Base-by-base conservation (phyloP, 2,113 vertebrate species). In the Apistogramma diplotaenia region DNA sequence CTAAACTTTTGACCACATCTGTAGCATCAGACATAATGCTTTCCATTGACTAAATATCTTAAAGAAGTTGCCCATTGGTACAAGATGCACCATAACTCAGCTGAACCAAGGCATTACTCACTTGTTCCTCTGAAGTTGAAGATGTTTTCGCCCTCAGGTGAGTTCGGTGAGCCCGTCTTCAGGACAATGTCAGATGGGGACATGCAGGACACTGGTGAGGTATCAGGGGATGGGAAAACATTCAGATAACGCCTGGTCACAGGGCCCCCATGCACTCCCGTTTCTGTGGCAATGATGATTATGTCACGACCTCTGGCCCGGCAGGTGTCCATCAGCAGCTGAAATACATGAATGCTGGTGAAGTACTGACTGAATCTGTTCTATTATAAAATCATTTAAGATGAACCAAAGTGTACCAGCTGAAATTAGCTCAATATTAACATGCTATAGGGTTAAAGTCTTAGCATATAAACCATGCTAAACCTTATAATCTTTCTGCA, bases 111-210 rank as follows among this genome's bases (percentile, higher is more conserved):
- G 62, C 16, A 29, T 82, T 1, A 71, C 86, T 71, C 78, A 80
- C 90, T 71, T 3, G 83, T 21, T 62, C 81, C 91, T 79, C 86
- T 85, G 75, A 95, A 95, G 65, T 91, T 90, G n/a, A 95, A 95
- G 58, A 95, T 70, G 54, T 91, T 94, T 23, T 91, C 93, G 4
- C 81, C 79, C 5, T 93, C 83, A 0, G 86, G n/a, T 2, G 94
- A 94, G 73, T 85, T 86, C 11, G 93, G 93, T 0, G 94, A 93
- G 19, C 86, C 86, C 1, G 94, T 94, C 84, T 93, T 94, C 23
- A 95, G 90, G 82, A 95, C 76, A 4, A 95, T 94, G 33, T 95
- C 94, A 0, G 95, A 95, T 4, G 95, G 95, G 4, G 93, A 95
- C 93, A 93, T 95, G 87, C 94, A 95, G 67, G 92, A 84, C 60